phyloP scores from a whole-genome alignment of 2,113 vertebrate genomes.

The Cephalopholis sonnerati region DNA sequence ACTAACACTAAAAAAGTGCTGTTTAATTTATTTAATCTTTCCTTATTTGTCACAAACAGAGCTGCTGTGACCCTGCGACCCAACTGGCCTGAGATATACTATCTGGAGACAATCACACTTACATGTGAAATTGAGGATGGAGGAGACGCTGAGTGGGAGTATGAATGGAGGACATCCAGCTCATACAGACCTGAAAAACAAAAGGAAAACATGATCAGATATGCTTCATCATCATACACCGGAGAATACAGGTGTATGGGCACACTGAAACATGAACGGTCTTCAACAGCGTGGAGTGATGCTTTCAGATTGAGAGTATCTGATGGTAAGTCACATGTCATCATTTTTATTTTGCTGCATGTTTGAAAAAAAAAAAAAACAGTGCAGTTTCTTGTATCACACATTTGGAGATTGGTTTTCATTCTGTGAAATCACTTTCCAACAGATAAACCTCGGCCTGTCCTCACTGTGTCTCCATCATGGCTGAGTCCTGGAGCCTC shows the following conservation, averaged over 20 bases:
- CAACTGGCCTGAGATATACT: conserved; percentile 22
- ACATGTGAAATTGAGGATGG: conserved; percentile 19
- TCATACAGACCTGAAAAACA: neutral
- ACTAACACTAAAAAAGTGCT: too few relatives aligned
- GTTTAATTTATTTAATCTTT: too few relatives aligned
- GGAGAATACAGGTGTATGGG: conserved; percentile 3
- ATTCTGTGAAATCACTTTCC: too few relatives aligned
- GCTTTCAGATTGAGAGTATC: neutral
- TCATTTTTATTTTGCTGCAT: too few relatives aligned
- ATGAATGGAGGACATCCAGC: neutral
- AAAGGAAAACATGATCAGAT: neutral
- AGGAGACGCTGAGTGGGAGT: neutral
- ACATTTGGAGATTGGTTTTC: too few relatives aligned
- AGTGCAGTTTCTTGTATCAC: too few relatives aligned
- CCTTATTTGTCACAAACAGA: neutral
- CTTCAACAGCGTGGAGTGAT: conserved; percentile 7
- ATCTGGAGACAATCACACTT: conserved; percentile 1
- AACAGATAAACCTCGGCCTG: too few relatives aligned
- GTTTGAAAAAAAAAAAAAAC: too few relatives aligned
- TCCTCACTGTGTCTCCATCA: too few relatives aligned
- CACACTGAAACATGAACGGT: neutral
- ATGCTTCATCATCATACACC: fast-evolving
- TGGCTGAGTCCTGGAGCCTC: too few relatives aligned
- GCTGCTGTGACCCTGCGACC: conserved; percentile 15
- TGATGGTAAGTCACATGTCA: neutral